phyloP scores from a whole-genome alignment of 2,797 vertebrate genomes.

The Crocodylus rhombifer region DNA sequence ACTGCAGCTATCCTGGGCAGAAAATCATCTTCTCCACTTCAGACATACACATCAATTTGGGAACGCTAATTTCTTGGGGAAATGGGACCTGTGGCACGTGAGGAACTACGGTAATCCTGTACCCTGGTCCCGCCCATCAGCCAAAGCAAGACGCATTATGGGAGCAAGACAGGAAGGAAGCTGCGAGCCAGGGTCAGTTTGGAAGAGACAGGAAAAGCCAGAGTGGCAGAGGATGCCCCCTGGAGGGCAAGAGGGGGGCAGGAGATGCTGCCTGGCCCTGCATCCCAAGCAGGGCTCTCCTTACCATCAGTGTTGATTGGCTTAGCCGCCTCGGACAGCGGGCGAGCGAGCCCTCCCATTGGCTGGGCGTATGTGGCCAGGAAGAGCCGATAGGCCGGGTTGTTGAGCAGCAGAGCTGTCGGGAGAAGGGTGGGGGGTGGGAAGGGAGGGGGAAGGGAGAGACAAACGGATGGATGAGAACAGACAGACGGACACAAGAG shows the following conservation, averaged over 20 bases:
- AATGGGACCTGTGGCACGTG: too few species aligned
- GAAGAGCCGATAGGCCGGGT: conserved; percentile 94
- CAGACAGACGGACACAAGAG: conserved; percentile 51
- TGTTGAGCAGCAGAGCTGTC: conserved; percentile 94
- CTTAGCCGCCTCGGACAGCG: conserved; percentile 76
- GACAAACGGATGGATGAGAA: conserved; percentile 71
- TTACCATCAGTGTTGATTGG: conserved; percentile 91
- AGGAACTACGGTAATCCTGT: too few species aligned
- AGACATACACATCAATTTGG: too few species aligned
- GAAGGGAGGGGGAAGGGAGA: conserved; percentile 58
- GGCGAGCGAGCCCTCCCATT: conserved; percentile 82
- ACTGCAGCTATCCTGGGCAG: too few species aligned
- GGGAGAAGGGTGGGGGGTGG: conserved; percentile 66
- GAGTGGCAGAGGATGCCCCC: conserved; percentile 16
- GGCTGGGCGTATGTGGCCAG: conserved; percentile 90
- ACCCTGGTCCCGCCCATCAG: neutral
- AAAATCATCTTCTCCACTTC: too few species aligned
- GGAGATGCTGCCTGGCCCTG: conserved; percentile 3
- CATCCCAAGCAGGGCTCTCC: conserved; percentile 61
- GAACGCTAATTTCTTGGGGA: too few species aligned
- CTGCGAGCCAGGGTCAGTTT: conserved; percentile 36
- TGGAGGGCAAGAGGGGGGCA: conserved; percentile 26
- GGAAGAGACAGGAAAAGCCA: neutral
- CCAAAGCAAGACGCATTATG: neutral
- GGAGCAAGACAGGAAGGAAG: neutral